A percentile compares a stretch with the other conserved stretches of the same genome.
phyloP scores from a whole-genome alignment of 2,888 invertebrate genomes.

The Drosophila picticornis region DNA sequence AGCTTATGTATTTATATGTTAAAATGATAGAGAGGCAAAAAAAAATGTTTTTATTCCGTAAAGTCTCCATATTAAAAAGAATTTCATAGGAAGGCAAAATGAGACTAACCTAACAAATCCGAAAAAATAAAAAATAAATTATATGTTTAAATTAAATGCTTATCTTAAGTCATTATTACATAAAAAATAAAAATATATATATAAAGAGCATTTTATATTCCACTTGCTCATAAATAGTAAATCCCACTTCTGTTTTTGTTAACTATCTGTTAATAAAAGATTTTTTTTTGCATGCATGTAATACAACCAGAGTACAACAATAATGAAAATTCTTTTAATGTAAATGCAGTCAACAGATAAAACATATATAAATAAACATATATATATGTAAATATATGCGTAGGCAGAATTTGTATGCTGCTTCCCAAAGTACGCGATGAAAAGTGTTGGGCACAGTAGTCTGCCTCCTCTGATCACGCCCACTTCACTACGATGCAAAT shows the following conservation, averaged over 20 bases:
- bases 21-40: not conserved
- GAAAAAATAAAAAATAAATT: not conserved
- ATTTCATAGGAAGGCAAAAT: not conserved
- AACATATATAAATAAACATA: constrained; percentile 31
- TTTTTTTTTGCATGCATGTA: constrained; percentile 53
- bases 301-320: constrained; percentile 53
- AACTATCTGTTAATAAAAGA: constrained; percentile 71
- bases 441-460: constrained; percentile 34
- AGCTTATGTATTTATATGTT: not conserved
- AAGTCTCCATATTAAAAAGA: not conserved
- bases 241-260: constrained; percentile 27
- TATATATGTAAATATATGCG: constrained; percentile 10
- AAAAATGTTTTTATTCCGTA: not conserved
- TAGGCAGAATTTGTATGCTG: constrained; percentile 31
- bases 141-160: not conserved
- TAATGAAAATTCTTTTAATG: constrained; percentile 64
- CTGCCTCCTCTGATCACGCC: constrained; percentile 1
- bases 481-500: not conserved
- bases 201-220: constrained; percentile 30
- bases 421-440: constrained; percentile 47
- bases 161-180: not conserved
- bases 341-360: constrained; percentile 57
- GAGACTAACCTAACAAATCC: not conserved
- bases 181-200: too few species aligned
- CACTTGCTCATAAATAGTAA: not conserved